Evolutionary conservation across 2,113 vertebrate genomes (phyloP).

Genomic region (Salminus brasiliensis): DNA sequence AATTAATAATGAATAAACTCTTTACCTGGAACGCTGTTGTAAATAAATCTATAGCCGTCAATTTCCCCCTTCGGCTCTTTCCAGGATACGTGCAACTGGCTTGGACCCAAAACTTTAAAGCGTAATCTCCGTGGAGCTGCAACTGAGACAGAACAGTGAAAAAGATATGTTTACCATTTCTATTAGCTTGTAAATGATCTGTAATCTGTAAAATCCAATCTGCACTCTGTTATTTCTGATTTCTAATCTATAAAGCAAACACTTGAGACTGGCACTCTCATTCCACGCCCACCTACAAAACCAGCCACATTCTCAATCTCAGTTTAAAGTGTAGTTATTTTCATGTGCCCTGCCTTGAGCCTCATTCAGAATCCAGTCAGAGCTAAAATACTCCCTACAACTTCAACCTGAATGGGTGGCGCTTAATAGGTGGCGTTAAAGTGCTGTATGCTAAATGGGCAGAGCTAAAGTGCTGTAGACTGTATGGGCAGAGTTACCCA

Average conservation of each 20-base stretch:
- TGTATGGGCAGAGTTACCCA: no score
- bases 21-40: slow-evolving; percentile 73
- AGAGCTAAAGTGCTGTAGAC: no score
- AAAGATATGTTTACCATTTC: slow-evolving; percentile 10
- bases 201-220: background rate
- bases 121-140: slow-evolving; percentile 72
- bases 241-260: no score
- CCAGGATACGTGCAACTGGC: slow-evolving; percentile 73
- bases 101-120: slow-evolving; percentile 72
- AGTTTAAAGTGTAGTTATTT: background rate
- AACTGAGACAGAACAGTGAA: slow-evolving; percentile 69
- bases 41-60: slow-evolving; percentile 77
- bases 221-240: no score
- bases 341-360: no score
- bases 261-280: no score
- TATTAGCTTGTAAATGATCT: slow-evolving; percentile 3
- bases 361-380: no score
- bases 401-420: no score
- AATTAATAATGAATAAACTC: background rate
- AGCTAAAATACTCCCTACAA: no score
- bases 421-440: no score
- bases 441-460: no score
- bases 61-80: slow-evolving; percentile 78
- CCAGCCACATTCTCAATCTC: slow-evolving; percentile 18
- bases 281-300: background rate